These are phyloP conservation scores for Drosophila burlai DNA, from an alignment of 1,140 invertebrate genomes.

Conservation along the genomic window DNA sequence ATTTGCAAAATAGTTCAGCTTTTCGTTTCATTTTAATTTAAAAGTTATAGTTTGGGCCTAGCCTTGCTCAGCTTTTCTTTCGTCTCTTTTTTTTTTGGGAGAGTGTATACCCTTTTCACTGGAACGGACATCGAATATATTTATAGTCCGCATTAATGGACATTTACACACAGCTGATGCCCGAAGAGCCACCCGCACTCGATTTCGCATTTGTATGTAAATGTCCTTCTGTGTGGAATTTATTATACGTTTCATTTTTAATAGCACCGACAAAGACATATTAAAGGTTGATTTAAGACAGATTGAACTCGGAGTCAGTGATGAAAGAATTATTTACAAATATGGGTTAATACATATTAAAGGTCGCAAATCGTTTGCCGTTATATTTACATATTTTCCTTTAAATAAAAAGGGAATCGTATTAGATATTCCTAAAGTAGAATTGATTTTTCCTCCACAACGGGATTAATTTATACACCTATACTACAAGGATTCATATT, in stretches of 20 bases:
- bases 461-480: neutral
- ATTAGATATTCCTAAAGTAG: neutral
- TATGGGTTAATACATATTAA: neutral
- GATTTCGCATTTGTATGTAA: conserved; percentile 19
- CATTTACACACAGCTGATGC: conserved; percentile 10
- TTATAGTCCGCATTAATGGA: conserved; percentile 11
- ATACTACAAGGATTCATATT: too few relatives aligned
- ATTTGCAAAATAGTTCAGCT: neutral
- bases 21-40: too few relatives aligned
- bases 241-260: conserved; percentile 40
- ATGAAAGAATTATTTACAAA: neutral
- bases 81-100: neutral
- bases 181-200: conserved; percentile 7
- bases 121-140: conserved; percentile 8
- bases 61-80: neutral
- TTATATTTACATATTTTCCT: neutral
- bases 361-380: neutral
- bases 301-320: neutral
- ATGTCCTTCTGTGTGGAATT: conserved; percentile 24
- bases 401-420: neutral
- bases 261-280: conserved; percentile 13
- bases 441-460: neutral
- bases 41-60: neutral
- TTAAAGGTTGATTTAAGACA: conserved; percentile 10
- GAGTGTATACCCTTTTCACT: conserved; percentile 6